phyloP scores from a whole-genome alignment of 2,797 vertebrate species.

The Phataginus tricuspis region DNA sequence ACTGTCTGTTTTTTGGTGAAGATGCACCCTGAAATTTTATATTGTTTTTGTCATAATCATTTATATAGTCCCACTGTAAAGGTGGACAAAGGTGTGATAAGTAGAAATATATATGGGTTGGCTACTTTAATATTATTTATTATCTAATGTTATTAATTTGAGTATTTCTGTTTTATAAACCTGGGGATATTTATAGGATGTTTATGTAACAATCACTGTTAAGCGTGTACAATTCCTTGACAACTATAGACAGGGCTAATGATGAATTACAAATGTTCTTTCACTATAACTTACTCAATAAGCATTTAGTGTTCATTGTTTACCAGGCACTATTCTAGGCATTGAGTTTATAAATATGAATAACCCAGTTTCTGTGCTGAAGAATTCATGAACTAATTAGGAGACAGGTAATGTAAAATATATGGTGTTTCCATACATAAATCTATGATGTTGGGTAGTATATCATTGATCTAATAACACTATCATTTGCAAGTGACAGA shows the following conservation, averaged over 20 bases:
- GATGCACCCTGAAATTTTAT: neutral
- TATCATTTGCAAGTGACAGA: constrained; percentile 40
- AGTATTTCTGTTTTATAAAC: constrained; percentile 35
- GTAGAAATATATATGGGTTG: neutral
- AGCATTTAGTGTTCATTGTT: neutral
- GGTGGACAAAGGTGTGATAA: neutral
- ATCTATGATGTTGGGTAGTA: neutral
- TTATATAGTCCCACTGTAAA: neutral
- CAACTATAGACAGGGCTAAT: neutral
- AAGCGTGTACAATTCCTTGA: neutral
- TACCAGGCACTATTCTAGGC: neutral
- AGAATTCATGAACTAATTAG: constrained; percentile 32
- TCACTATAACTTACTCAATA: neutral
- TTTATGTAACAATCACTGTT: neutral
- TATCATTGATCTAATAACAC: neutral
- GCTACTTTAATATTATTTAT: neutral
- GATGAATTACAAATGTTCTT: neutral
- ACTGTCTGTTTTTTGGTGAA: neutral
- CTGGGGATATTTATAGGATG: neutral
- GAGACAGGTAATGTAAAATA: neutral
- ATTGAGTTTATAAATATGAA: neutral
- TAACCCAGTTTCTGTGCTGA: neutral
- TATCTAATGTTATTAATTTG: constrained; percentile 16
- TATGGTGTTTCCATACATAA: neutral
- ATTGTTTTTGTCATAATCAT: neutral